phyloP scores from a whole-genome alignment of 2,888 invertebrate genomes.

The Brenthis ino region DNA sequence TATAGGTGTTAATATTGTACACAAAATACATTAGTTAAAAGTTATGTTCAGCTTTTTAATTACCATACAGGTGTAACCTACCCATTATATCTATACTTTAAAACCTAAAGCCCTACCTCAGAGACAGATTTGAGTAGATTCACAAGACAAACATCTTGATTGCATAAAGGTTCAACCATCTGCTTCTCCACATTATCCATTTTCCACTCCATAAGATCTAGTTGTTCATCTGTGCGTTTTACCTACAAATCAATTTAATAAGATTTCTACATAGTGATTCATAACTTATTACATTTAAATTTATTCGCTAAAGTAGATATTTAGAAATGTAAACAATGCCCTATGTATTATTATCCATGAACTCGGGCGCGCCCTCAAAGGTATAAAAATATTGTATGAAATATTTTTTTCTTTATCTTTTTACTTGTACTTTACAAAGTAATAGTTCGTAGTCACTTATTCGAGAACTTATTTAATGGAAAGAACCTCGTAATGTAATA shows the following conservation, averaged over 20 bases:
- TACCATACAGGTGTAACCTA: not conserved
- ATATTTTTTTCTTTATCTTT: not conserved
- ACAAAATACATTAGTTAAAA: not conserved
- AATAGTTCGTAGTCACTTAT: not conserved
- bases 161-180: slow-evolving; percentile 76
- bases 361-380: slow-evolving; percentile 16
- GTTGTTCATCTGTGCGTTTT: slow-evolving; percentile 87
- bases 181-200: slow-evolving; percentile 87
- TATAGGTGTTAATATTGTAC: too few species aligned
- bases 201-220: slow-evolving; percentile 88
- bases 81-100: not conserved
- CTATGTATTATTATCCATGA: not conserved
- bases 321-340: not conserved
- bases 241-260: slow-evolving; percentile 75
- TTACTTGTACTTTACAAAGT: not conserved
- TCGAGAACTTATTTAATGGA: slow-evolving; percentile 15
- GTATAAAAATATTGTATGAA: slow-evolving; percentile 13
- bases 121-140: slow-evolving; percentile 89
- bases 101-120: slow-evolving; percentile 72
- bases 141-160: slow-evolving; percentile 86
- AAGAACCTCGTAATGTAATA: slow-evolving; percentile 20
- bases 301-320: not conserved
- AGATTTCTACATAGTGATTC: not conserved
- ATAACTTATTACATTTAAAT: not conserved
- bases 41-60: not conserved